Percentiles rank a stretch among this genome's conserved stretches.
These are phyloP conservation scores for Aythya baeri DNA, from an alignment of 2,113 vertebrate genomes.

Conservation along the genomic window DNA sequence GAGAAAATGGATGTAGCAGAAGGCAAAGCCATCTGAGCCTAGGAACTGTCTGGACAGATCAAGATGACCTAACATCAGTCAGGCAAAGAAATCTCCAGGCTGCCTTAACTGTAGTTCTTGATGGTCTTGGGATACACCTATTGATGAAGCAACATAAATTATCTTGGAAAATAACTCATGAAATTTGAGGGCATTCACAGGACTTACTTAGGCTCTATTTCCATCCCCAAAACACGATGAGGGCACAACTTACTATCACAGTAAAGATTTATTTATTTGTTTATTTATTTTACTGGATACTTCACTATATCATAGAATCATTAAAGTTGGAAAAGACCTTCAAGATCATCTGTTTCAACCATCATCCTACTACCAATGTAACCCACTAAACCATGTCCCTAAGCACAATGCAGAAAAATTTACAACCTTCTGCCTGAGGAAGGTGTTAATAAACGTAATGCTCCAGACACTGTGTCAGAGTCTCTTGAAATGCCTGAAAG, in stretches of 20 bases:
- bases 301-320: background rate
- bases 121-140: background rate
- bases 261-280: background rate
- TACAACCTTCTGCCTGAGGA: background rate
- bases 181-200: background rate
- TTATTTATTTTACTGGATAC: background rate
- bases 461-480: background rate
- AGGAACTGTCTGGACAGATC: background rate
- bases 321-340: too few relatives aligned
- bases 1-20: background rate
- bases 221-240: background rate
- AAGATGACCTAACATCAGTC: background rate
- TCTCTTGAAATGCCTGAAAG: background rate
- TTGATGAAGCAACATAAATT: background rate
- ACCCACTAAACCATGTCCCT: too few relatives aligned
- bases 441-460: background rate
- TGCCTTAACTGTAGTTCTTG: background rate
- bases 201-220: background rate
- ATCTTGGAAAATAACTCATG: background rate
- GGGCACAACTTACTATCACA: background rate
- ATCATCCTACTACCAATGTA: too few relatives aligned
- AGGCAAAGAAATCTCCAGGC: background rate
- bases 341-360: too few relatives aligned
- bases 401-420: background rate
- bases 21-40: background rate